These are phyloP conservation scores for Rhaphigaster nebulosa DNA, from an alignment of 2,888 invertebrate genomes.

Conservation along the genomic window DNA sequence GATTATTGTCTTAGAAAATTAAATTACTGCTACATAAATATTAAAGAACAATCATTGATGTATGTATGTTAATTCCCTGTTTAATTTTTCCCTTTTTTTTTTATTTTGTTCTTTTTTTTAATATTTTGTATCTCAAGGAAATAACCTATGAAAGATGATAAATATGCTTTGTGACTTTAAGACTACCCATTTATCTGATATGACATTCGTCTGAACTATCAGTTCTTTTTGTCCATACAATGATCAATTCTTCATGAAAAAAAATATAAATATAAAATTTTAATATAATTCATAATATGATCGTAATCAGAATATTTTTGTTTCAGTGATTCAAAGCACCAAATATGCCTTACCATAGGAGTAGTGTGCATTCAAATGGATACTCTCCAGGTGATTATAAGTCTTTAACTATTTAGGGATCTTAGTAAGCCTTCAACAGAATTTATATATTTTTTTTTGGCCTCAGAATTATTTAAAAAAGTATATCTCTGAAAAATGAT, in stretches of 20 bases:
- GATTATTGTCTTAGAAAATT: neutral
- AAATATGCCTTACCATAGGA: slow-evolving; percentile 67
- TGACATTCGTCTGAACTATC: neutral
- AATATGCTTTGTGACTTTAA: neutral
- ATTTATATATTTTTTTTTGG: neutral
- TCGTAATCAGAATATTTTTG: neutral
- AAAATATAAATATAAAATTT: neutral
- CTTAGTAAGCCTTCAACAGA: neutral
- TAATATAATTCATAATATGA: neutral
- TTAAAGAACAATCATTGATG: neutral
- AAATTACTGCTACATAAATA: neutral
- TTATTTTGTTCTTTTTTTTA: neutral
- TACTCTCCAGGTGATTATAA: slow-evolving; percentile 67
- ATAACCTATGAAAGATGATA: neutral
- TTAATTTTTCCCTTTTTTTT: neutral
- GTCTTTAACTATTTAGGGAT: neutral
- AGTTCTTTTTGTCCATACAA: neutral
- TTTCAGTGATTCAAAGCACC: slow-evolving; percentile 47
- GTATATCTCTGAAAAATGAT: neutral
- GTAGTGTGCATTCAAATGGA: slow-evolving; percentile 68
- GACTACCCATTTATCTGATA: neutral
- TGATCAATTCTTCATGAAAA: neutral
- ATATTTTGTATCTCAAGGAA: neutral
- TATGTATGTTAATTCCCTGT: neutral
- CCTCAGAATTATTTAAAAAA: neutral